Conservation (phyloP, 1,140 invertebrate genomes). For the Pogonognathellus flavescens region DNA sequence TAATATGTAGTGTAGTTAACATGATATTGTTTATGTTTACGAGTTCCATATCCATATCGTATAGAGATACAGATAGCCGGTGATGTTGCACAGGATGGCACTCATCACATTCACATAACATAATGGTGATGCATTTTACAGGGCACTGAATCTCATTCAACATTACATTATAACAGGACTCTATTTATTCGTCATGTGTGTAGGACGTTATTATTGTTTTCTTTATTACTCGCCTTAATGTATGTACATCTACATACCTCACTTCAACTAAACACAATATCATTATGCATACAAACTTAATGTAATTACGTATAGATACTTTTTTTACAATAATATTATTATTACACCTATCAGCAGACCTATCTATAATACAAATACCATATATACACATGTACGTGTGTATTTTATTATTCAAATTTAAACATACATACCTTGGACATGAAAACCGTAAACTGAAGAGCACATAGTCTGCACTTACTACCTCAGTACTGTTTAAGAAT, state of each 20-base stretch:
- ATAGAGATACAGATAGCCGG: not conserved
- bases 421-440: constrained; percentile 5
- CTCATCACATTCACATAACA: not conserved
- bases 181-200: constrained; percentile 28
- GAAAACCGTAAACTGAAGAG: constrained; percentile 22
- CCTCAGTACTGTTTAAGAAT: too few relatives aligned
- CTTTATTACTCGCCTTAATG: not conserved
- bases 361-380: too few relatives aligned
- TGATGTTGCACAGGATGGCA: not conserved
- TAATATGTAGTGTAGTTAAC: too few relatives aligned
- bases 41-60: too few relatives aligned
- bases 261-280: too few relatives aligned
- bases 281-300: too few relatives aligned
- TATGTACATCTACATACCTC: not conserved
- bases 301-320: not conserved
- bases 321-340: not conserved
- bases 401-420: constrained; percentile 7
- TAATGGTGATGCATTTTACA: too few relatives aligned
- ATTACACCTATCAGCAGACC: too few relatives aligned
- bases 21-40: too few relatives aligned
- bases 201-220: not conserved
- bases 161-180: constrained; percentile 17
- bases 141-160: constrained; percentile 16
- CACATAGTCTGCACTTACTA: not conserved
- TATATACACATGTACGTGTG: not conserved